Conservation (phyloP, 2,113 vertebrate genomes). For the Sorex araneus region DNA sequence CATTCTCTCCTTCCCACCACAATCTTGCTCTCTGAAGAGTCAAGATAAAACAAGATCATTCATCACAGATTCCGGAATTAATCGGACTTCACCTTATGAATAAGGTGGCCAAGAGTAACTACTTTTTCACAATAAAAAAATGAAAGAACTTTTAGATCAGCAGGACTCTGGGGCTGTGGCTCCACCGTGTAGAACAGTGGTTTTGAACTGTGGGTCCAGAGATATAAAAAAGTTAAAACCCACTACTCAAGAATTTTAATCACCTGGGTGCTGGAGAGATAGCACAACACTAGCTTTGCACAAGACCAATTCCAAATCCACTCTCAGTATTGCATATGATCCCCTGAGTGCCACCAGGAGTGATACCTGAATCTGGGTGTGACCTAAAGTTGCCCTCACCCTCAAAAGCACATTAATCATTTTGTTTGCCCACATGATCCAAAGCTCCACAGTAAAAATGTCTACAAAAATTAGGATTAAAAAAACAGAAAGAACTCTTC, state of each 20-base stretch:
- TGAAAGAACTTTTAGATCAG: slow-evolving; percentile 45
- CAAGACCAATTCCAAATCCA: too few species aligned
- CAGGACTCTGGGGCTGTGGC: slow-evolving; percentile 54
- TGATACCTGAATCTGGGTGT: too few species aligned
- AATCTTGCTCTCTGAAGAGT: slow-evolving; percentile 55
- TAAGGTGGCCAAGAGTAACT: slow-evolving; percentile 60
- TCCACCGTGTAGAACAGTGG: slow-evolving; percentile 36
- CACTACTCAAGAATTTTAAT: too few species aligned
- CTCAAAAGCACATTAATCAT: too few species aligned
- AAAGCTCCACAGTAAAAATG: slow-evolving; percentile 40
- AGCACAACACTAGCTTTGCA: too few species aligned
- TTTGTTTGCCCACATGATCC: slow-evolving; percentile 1
- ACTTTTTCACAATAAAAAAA: slow-evolving; percentile 69
- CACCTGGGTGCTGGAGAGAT: too few species aligned
- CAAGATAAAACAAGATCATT: slow-evolving; percentile 23
- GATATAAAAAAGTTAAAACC: too few species aligned
- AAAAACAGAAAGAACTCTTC: neutral
- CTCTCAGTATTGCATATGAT: too few species aligned
- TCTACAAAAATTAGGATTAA: slow-evolving; percentile 39
- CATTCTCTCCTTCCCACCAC: slow-evolving; percentile 43
- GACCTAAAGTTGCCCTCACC: too few species aligned
- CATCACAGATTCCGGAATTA: slow-evolving; percentile 65
- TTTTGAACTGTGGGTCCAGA: too few species aligned
- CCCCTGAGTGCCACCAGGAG: too few species aligned
- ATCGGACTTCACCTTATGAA: slow-evolving; percentile 43